phyloP scores from a whole-genome alignment of 2,797 vertebrate genomes.

The Myotis daubentonii region DNA sequence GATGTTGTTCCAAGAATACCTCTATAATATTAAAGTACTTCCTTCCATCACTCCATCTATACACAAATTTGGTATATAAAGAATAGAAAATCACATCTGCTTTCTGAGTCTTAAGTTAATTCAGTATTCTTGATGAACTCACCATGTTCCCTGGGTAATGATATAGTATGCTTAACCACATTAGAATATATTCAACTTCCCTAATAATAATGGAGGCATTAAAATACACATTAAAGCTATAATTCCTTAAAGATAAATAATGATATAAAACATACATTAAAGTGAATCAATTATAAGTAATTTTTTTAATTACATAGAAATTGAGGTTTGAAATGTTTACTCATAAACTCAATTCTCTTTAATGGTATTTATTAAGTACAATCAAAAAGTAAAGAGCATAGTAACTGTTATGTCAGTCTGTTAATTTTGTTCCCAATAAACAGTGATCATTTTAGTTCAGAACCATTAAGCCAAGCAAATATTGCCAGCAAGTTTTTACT shows the following conservation, averaged over 20 bases:
- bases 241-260: conserved; percentile 27
- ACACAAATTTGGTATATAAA: not conserved
- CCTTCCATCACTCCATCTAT: not conserved
- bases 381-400: not conserved
- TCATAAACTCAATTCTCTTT: conserved; percentile 1
- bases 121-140: not conserved
- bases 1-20: not conserved
- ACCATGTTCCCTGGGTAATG: not conserved
- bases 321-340: conserved; percentile 20
- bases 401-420: conserved; percentile 27
- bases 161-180: not conserved
- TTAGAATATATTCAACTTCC: not conserved
- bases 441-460: conserved; percentile 62
- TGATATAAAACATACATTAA: not conserved
- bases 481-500: conserved; percentile 29
- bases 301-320: conserved; percentile 16
- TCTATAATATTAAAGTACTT: not conserved
- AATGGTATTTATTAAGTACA: conserved; percentile 47
- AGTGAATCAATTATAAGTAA: conserved; percentile 34
- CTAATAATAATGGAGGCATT: not conserved
- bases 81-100: conserved; percentile 5
- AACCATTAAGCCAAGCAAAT: conserved; percentile 67
- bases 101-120: not conserved
- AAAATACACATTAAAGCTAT: not conserved
- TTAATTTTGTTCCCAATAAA: conserved; percentile 58